A percentile compares a stretch with the other conserved stretches of the same genome.
These are phyloP conservation scores for Sesamia inferens DNA, from an alignment of 2,888 invertebrate genomes.

Conservation along the genomic window DNA sequence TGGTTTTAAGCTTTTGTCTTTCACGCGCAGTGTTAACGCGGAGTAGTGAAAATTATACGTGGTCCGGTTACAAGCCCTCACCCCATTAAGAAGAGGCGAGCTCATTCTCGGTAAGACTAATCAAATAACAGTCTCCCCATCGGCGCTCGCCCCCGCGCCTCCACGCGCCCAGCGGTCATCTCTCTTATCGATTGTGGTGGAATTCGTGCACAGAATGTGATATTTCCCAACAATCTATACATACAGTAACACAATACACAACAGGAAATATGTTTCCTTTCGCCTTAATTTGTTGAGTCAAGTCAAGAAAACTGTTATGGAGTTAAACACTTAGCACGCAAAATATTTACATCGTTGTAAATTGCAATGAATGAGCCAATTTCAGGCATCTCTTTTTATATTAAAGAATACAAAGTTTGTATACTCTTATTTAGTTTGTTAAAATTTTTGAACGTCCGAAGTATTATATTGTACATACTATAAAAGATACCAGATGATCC, in stretches of 20 bases:
- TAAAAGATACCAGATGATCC: neutral
- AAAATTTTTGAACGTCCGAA: neutral
- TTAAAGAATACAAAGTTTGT: neutral
- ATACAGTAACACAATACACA: constrained; percentile 78
- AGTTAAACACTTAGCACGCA: constrained; percentile 10
- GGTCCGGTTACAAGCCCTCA: constrained; percentile 89
- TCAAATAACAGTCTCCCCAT: constrained; percentile 90
- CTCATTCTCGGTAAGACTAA: constrained; percentile 91
- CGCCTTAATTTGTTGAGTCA: constrained; percentile 36
- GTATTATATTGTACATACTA: neutral
- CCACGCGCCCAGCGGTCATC: constrained; percentile 89
- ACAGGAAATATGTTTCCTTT: constrained; percentile 70
- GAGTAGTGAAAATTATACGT: constrained; percentile 85
- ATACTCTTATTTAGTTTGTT: neutral
- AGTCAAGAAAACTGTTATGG: constrained; percentile 26
- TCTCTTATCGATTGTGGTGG: constrained; percentile 90
- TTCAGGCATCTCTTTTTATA: constrained; percentile 23
- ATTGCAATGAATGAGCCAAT: constrained; percentile 11
- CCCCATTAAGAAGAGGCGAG: constrained; percentile 89
- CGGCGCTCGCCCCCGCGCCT: constrained; percentile 68
- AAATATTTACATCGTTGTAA: constrained; percentile 33
- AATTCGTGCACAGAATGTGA: constrained; percentile 90
- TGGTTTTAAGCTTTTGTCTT: constrained; percentile 77
- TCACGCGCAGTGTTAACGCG: constrained; percentile 50
- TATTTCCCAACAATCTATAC: constrained; percentile 86